A percentile compares a stretch with the other conserved stretches of the same genome.
phyloP scores from a whole-genome alignment of 1,140 invertebrate genomes.

The Panagrolaimus sp. region DNA sequence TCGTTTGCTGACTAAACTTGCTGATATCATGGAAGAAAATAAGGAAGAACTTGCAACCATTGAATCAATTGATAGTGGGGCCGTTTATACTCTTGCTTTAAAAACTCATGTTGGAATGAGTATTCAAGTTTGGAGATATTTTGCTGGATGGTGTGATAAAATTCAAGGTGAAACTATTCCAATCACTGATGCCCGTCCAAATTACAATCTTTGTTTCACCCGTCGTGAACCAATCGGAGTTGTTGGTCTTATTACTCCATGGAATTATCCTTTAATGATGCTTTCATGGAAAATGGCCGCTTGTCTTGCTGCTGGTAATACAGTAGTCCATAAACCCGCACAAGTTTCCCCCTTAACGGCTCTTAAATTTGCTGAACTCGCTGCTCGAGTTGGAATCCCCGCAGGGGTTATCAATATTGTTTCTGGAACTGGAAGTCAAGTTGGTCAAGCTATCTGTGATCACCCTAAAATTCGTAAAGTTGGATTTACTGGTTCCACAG shows the following conservation, averaged over 20 bases:
- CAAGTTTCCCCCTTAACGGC: slow-evolving; percentile 88
- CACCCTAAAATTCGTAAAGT: slow-evolving; percentile 74
- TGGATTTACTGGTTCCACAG: slow-evolving; percentile 79
- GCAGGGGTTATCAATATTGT: slow-evolving; percentile 67
- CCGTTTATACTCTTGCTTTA: slow-evolving; percentile 69
- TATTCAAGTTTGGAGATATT: slow-evolving; percentile 61
- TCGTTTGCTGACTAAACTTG: slow-evolving; percentile 64
- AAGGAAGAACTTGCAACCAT: slow-evolving; percentile 66
- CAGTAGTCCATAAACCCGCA: slow-evolving; percentile 68
- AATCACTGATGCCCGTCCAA: slow-evolving; percentile 70
- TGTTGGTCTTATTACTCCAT: slow-evolving; percentile 67
- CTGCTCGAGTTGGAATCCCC: slow-evolving; percentile 64
- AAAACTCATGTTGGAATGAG: slow-evolving; percentile 68
- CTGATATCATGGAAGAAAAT: slow-evolving; percentile 73
- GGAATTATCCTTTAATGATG: slow-evolving; percentile 90
- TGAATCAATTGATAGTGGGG: slow-evolving; percentile 82
- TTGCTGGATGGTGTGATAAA: slow-evolving; percentile 47
- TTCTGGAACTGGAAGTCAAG: slow-evolving; percentile 74
- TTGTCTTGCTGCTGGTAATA: slow-evolving; percentile 66
- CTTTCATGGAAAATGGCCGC: slow-evolving; percentile 88
- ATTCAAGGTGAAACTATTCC: slow-evolving; percentile 74
- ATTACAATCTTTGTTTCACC: slow-evolving; percentile 73
- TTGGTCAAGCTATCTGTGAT: slow-evolving; percentile 72
- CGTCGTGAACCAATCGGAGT: slow-evolving; percentile 92
- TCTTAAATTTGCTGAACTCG: slow-evolving; percentile 70